Conservation (phyloP, 2,113 vertebrate species). For the Orthochromis malagaraziensis region DNA sequence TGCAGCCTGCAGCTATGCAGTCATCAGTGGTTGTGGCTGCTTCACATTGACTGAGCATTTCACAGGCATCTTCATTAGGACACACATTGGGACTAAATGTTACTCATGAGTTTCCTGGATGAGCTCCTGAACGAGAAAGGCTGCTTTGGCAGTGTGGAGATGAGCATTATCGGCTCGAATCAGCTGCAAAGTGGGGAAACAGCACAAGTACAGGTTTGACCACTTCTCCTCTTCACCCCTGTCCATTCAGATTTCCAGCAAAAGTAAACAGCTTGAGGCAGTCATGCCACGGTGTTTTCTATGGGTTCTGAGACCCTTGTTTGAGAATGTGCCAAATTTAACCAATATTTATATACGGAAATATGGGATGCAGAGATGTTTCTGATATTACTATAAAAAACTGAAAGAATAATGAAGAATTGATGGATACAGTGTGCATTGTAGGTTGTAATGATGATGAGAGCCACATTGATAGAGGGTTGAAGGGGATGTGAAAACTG, state of each 20-base stretch:
- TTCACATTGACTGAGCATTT: background rate
- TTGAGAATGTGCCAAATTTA: background rate
- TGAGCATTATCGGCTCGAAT: background rate
- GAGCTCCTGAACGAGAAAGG: accelerated
- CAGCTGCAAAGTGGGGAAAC: background rate
- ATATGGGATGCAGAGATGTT: background rate
- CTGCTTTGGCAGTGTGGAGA: accelerated
- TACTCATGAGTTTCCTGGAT: background rate
- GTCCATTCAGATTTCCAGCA: background rate
- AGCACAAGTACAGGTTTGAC: background rate
- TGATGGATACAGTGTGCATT: background rate
- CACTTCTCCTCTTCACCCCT: background rate
- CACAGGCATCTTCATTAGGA: background rate
- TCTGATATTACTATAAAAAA: background rate
- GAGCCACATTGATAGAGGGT: background rate
- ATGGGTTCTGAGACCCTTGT: background rate
- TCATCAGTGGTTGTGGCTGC: background rate
- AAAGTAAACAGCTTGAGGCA: background rate
- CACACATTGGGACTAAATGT: background rate
- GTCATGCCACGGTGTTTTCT: accelerated
- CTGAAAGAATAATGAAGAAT: background rate
- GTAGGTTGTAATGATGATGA: background rate
- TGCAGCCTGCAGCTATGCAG: background rate
- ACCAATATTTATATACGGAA: background rate
- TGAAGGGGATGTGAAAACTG: background rate